These are phyloP conservation scores for Fundulus diaphanus DNA, from an alignment of 2,797 vertebrate genomes.

Conservation along the genomic window DNA sequence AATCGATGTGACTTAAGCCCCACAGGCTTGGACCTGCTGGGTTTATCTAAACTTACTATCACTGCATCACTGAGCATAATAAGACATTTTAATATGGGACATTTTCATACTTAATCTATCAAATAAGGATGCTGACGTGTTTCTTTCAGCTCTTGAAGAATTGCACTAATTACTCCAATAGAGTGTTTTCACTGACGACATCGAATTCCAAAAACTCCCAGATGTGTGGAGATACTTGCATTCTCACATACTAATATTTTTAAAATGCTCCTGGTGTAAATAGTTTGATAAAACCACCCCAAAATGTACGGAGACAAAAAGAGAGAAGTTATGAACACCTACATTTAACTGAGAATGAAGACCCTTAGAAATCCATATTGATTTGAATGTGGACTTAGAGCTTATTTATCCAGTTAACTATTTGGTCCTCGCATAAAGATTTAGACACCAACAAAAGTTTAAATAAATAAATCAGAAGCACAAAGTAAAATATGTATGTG, in stretches of 20 bases:
- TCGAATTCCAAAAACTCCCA: neutral
- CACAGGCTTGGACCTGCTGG: slow-evolving; percentile 27
- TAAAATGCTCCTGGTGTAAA: neutral
- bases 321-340: neutral
- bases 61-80: too few species aligned
- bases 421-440: neutral
- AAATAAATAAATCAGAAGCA: neutral
- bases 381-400: neutral
- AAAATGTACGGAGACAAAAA: neutral
- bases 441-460: neutral
- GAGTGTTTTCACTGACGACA: neutral
- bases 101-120: neutral
- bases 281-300: neutral
- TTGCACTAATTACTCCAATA: neutral
- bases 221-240: neutral
- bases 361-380: neutral
- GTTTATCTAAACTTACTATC: slow-evolving; percentile 13
- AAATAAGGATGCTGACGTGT: neutral
- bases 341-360: neutral
- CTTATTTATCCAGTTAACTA: neutral
- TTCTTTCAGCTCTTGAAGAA: neutral
- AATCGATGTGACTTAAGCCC: slow-evolving; percentile 23
- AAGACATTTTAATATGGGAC: too few species aligned
- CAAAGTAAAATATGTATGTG: neutral
- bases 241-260: too few species aligned